These are phyloP conservation scores for Centroberyx gerrardi DNA, from an alignment of 2,797 vertebrate genomes.

Conservation along the genomic window DNA sequence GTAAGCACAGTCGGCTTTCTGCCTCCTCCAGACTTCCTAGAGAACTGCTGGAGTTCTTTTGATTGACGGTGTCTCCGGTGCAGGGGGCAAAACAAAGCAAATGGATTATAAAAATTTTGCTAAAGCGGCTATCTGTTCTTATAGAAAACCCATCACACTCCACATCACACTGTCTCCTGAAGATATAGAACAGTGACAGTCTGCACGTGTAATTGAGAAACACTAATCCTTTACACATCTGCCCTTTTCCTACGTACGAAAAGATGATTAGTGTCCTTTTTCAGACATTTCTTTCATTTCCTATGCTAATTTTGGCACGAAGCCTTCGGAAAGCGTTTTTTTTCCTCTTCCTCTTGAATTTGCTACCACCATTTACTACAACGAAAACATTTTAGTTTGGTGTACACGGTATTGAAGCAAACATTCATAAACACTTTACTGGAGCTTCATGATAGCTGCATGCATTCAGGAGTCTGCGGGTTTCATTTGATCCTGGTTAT, in stretches of 20 bases:
- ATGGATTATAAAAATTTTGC: neutral
- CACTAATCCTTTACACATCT: neutral
- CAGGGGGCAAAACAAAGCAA: conserved; percentile 27
- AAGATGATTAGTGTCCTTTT: neutral
- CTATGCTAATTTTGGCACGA: neutral
- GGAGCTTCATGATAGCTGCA: neutral
- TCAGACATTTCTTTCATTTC: neutral
- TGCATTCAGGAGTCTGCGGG: neutral
- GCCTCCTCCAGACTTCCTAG: neutral
- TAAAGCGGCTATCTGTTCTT: neutral
- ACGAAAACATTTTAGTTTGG: neutral
- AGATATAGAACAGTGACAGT: neutral
- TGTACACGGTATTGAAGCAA: neutral
- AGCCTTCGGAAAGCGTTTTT: neutral
- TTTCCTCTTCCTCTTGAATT: neutral
- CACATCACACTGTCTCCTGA: neutral
- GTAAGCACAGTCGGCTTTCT: neutral
- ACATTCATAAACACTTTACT: neutral
- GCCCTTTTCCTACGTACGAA: neutral
- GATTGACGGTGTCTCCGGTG: neutral
- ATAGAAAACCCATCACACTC: neutral
- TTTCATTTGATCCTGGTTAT: conserved; percentile 4
- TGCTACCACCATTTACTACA: neutral
- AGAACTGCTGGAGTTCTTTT: neutral
- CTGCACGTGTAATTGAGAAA: too few species aligned